Conservation (phyloP, 1,140 invertebrate species). For the Lucilia sericata region DNA sequence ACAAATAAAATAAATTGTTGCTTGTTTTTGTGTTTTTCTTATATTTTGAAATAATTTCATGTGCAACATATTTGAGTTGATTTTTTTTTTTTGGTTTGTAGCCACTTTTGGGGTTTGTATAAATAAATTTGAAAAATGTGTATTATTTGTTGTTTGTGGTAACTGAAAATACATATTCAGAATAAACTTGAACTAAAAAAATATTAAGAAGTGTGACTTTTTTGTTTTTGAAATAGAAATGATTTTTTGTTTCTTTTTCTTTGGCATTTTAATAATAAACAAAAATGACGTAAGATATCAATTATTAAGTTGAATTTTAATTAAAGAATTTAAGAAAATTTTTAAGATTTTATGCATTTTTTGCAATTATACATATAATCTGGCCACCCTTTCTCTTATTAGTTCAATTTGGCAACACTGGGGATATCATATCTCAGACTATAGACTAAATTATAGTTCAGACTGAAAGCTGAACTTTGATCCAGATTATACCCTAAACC, state of each 20-base stretch:
- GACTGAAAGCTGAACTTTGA: too few species aligned
- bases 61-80: not conserved
- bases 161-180: not conserved
- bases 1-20: too few species aligned
- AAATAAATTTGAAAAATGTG: not conserved
- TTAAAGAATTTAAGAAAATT: not conserved
- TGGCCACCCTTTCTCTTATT: too few species aligned
- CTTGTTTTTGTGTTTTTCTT: too few species aligned
- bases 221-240: not conserved
- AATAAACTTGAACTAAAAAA: constrained; percentile 17
- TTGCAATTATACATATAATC: too few species aligned
- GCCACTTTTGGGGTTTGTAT: not conserved
- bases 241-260: too few species aligned
- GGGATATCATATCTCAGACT: too few species aligned
- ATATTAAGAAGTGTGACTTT: not conserved
- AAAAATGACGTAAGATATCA: not conserved
- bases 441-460: too few species aligned
- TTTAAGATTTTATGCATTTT: not conserved
- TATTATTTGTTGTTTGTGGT: not conserved
- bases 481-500: too few species aligned
- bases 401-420: too few species aligned
- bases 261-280: not conserved
- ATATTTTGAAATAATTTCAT: not conserved
- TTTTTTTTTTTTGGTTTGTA: not conserved
- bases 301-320: not conserved